phyloP scores from a whole-genome alignment of 2,797 vertebrate species.

The Phalloptychus januarius region DNA sequence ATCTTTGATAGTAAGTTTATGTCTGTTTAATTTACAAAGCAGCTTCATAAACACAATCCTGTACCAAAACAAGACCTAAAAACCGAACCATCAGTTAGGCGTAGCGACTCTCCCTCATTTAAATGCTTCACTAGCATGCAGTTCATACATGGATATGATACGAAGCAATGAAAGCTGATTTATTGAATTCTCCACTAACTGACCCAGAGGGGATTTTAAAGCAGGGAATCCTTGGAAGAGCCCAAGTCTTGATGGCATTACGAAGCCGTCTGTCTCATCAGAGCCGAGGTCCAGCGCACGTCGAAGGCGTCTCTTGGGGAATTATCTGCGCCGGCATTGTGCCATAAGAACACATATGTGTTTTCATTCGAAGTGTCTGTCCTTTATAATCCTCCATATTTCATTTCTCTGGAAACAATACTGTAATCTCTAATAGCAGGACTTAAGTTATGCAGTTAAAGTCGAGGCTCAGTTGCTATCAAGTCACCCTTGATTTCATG shows the following conservation, averaged over 20 bases:
- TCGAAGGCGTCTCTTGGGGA: slow-evolving; percentile 12
- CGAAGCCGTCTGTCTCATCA: slow-evolving; percentile 11
- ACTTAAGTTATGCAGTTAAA: slow-evolving; percentile 16
- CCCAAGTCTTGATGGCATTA: slow-evolving; percentile 11
- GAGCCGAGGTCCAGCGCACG: slow-evolving; percentile 4
- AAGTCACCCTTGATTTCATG: slow-evolving; percentile 30
- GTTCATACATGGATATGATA: background rate
- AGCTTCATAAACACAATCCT: background rate
- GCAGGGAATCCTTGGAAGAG: background rate
- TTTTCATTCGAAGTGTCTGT: slow-evolving; percentile 36
- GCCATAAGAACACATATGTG: slow-evolving; percentile 27
- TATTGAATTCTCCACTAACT: slow-evolving; percentile 2
- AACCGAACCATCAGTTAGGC: background rate
- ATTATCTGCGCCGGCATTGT: slow-evolving; percentile 9
- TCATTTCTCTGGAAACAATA: slow-evolving; percentile 28
- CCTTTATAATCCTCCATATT: slow-evolving; percentile 29
- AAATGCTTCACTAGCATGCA: background rate
- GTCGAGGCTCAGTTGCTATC: slow-evolving; percentile 36
- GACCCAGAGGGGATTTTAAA: slow-evolving; percentile 5
- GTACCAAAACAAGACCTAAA: background rate
- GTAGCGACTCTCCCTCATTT: background rate
- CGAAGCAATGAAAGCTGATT: background rate
- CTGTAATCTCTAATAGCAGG: slow-evolving; percentile 44
- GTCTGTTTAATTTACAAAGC: no score
- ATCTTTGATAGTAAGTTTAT: background rate